Base-by-base conservation (phyloP, 2,888 invertebrate species). In the Silvanus unidentatus region DNA sequence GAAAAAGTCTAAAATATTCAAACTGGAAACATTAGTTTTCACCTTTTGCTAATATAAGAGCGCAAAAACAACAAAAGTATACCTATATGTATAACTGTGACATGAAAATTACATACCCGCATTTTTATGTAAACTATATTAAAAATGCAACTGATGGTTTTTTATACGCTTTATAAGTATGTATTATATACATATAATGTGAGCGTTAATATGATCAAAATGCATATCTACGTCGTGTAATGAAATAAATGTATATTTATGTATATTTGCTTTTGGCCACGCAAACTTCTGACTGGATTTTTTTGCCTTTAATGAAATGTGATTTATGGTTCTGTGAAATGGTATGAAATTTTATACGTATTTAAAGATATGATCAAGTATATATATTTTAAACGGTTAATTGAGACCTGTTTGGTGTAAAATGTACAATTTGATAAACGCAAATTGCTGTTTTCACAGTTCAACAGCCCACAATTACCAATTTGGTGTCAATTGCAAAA, bases 201-300 rank as follows among this genome's bases (percentile, higher is more conserved):
- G 32, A 11, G 10, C 12, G 32, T 32, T 32, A 52, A 29, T 47
- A 40, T 48, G 41, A 46, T 42, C 45, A 45, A 53, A 52, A 36
- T 40, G 49, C 52, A 52, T 54, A 58, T 53, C 55, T 49, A 41
- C 44, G 47, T 43, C 45, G 16, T 50, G 45, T 54, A 52, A 55
- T 51, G 48, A 51, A 55, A 53, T 55, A 51, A 55, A 58, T 57
- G 55, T 51, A 57, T 55, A 57, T 59, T 57, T 54, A 57, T 56
- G 57, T 55, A 44, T 50, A 55, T 56, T 53, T 48, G 48, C 49
- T 49, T 50, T 47, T 40, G 13, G 43, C 48, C 57, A 55, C 53
- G 57, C 57, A 57, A 32, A 55, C 50, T 42, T 36, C 44, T 3
- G 22, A 22, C 22, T 22, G n/a, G n/a, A n/a, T n/a, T n/a, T n/a